Evolutionary conservation across 2,888 invertebrate species (phyloP), one percentile per base, ranked within the genome.

Genomic region (Eutolmus rufibarbis): DNA sequence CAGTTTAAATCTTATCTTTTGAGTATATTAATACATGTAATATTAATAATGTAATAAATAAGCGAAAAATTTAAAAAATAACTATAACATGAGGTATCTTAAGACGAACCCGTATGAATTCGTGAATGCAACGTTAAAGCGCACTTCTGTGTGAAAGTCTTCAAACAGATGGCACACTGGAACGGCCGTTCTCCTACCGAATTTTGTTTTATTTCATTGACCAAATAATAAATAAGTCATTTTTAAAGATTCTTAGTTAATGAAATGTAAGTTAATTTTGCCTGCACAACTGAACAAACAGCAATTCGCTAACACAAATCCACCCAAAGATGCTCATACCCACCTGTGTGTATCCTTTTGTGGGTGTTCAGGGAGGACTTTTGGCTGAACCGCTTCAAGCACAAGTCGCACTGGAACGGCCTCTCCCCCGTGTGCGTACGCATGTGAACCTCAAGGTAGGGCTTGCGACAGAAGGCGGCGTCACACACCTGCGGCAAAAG

Each of bases 361-460:
- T 95, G 95, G 90, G 95, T 94, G 93, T 95, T 95, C 91, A 95
- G 94, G 92, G 95, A 95, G 93, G 95, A 95, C 92, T 95, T 95
- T 93, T 95, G 95, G 91, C 95, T 95, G 93, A 95, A 95, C 92
- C 95, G 94, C 93, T 95, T 95, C 92, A 94, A 94, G 92, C 95
- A 95, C 91, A 95, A 93, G 90, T 95, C 95, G 92, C 95, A 95
- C 92, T 94, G 94, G 93, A 95, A 95, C 89, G 90, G 90, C 74
- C 90, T 88, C 89, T 90, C 90, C n/a, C 90, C 90, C 9, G 90
- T 90, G 76, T 90, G 90, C 16, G 90, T 90, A 87, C 96, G 94
- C 95, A 96, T 95, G 91, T 96, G 96, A 79, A 96, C 96, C 93
- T 96, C 96, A 89, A 96, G 92, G 92, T 96, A 96, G 81, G 96